These are phyloP conservation scores for Bujurquina vittata DNA, from an alignment of 2,113 vertebrate genomes.

Conservation along the genomic window DNA sequence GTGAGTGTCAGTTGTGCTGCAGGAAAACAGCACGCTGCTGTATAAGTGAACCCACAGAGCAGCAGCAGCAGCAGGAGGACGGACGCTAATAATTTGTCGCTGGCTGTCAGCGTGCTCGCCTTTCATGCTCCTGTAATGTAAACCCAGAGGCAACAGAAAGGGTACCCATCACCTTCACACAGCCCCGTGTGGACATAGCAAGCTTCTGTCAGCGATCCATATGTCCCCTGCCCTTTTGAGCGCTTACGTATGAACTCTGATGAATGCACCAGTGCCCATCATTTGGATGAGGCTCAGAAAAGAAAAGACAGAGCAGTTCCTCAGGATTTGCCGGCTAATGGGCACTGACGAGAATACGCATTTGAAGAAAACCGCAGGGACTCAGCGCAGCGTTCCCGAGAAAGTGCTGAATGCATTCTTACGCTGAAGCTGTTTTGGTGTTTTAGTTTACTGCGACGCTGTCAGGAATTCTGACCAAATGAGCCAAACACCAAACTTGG, in stretches of 20 bases:
- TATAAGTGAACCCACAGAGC: conserved; percentile 14
- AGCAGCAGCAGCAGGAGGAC: conserved; percentile 12
- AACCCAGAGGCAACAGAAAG: conserved; percentile 11
- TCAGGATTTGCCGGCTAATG: conserved; percentile 8
- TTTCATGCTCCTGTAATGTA: conserved; percentile 22
- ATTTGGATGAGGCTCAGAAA: not conserved
- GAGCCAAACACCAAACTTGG: not conserved
- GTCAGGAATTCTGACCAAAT: not conserved
- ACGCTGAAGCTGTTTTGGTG: not conserved
- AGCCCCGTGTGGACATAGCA: conserved; percentile 12
- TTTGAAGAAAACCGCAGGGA: conserved; percentile 1
- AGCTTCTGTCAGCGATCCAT: conserved; percentile 28
- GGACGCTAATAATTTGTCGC: conserved; percentile 15
- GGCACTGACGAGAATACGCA: conserved; percentile 6
- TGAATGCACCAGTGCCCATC: conserved; percentile 7
- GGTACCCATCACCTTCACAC: conserved; percentile 35
- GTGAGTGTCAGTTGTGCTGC: conserved; percentile 10
- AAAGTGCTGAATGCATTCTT: conserved; percentile 3
- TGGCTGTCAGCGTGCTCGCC: not conserved
- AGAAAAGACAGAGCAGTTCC: conserved; percentile 26
- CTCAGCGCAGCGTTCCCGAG: not conserved
- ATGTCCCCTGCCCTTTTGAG: conserved; percentile 23
- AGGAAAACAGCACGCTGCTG: conserved; percentile 17
- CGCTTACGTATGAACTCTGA: not conserved
- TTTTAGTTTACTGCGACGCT: not conserved